Evolutionary conservation across 1,140 invertebrate genomes (phyloP), one percentile per base, ranked within the genome.

Genomic region (Penaeus vannamei): DNA sequence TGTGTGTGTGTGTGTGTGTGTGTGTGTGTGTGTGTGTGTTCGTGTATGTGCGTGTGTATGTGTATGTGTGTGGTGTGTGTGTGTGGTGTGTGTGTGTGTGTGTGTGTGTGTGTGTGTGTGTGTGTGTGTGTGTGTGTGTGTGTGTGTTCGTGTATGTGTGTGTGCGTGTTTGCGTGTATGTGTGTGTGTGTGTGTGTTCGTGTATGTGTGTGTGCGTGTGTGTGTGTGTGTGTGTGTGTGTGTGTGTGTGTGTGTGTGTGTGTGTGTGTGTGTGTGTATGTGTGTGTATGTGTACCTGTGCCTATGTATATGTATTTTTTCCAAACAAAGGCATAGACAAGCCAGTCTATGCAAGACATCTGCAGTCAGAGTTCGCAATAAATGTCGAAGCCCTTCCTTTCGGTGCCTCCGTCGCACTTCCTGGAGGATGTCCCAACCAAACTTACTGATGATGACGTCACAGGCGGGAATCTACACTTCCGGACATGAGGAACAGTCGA

Each of bases 201-300:
- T 72, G 8, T 72, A 72, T 72, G n/a, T 72, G n/a, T 72, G n/a
- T 72, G n/a, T 72, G n/a, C n/a, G n/a, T 72, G 8, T 72, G n/a
- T 72, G n/a, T 72, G n/a, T 72, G n/a, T 72, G n/a, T 72, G n/a
- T n/a, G n/a, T n/a, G n/a, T n/a, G n/a, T n/a, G n/a, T n/a, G 32
- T n/a, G n/a, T 72, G n/a, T 72, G n/a, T 72, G n/a, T 72, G n/a
- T 72, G n/a, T 72, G n/a, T 72, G n/a, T 72, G n/a, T 72, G 3
- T 76, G 23, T 29, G 23, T 76, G 23, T 76, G 23, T 29, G 29
- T 76, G 36, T 76, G 23, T 76, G 32, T 69, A 23, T 69, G 32
- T 23, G 66, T 1, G 66, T 14, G 14, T 69, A 1, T 69, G 66
- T 23, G 14, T 72, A 17, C n/a, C 1, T 72, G 66, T 32, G 5